Conservation (phyloP, 2,888 invertebrate species). For the Scotopteryx bipunctaria region DNA sequence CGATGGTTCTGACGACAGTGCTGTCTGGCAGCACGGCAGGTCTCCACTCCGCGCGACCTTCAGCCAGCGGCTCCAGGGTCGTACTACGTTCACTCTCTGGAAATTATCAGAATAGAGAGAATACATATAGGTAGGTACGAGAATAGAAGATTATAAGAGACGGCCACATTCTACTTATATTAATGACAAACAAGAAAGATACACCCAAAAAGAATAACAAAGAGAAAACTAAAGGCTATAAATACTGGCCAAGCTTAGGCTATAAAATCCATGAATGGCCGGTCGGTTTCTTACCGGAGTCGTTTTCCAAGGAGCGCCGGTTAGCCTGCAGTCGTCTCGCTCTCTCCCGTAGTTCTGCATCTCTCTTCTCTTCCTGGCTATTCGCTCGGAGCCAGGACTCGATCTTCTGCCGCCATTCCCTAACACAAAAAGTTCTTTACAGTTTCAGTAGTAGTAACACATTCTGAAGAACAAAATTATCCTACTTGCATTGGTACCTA, state of each 20-base stretch:
- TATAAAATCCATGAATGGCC: too few relatives aligned
- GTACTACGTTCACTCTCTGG: slow-evolving; percentile 91
- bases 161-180: too few relatives aligned
- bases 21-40: slow-evolving; percentile 90
- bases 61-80: slow-evolving; percentile 88
- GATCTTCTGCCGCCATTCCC: slow-evolving; percentile 95
- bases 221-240: too few relatives aligned
- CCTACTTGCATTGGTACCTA: too few relatives aligned
- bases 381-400: slow-evolving; percentile 96
- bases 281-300: slow-evolving; percentile 88
- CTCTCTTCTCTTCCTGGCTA: slow-evolving; percentile 90
- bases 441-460: too few relatives aligned
- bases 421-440: slow-evolving; percentile 48
- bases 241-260: too few relatives aligned
- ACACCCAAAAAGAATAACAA: too few relatives aligned
- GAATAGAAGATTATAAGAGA: too few relatives aligned
- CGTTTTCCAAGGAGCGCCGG: slow-evolving; percentile 92
- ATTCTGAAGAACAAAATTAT: too few relatives aligned
- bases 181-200: too few relatives aligned
- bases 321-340: slow-evolving; percentile 87
- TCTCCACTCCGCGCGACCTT: slow-evolving; percentile 90
- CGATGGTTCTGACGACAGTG: slow-evolving; percentile 93
- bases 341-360: slow-evolving; percentile 86
- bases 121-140: too few relatives aligned
- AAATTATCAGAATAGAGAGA: neutral